These are phyloP conservation scores for Dinocampus coccinellae DNA, from an alignment of 2,888 invertebrate genomes.

Conservation along the genomic window DNA sequence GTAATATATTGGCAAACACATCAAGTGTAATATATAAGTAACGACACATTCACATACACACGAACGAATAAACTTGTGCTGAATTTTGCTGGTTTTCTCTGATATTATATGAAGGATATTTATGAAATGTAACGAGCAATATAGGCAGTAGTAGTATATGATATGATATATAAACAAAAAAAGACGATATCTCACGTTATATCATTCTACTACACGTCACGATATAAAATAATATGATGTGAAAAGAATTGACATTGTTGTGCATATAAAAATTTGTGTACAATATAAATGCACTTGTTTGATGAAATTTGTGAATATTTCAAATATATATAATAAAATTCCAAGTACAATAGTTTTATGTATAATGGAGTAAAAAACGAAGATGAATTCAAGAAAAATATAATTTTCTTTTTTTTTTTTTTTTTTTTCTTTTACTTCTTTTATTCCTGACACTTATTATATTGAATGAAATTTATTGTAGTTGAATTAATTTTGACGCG, in stretches of 20 bases:
- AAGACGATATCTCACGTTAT: constrained; percentile 5
- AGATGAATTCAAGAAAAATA: neutral
- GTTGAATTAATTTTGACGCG: constrained; percentile 7
- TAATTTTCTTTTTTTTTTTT: neutral
- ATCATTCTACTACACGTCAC: constrained; percentile 40
- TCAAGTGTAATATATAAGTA: constrained; percentile 64
- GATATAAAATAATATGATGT: constrained; percentile 58
- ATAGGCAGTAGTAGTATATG: constrained; percentile 43
- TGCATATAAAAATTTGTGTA: constrained; percentile 24
- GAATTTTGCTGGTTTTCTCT: neutral
- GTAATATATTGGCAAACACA: constrained; percentile 64
- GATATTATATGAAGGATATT: constrained; percentile 65
- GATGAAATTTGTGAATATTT: too few relatives aligned
- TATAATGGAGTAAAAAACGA: too few relatives aligned
- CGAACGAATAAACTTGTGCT: neutral
- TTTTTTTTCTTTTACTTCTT: too few relatives aligned
- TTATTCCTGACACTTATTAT: constrained; percentile 15
- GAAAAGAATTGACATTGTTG: constrained; percentile 54
- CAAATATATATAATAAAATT: too few relatives aligned
- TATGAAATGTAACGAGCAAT: constrained; percentile 65
- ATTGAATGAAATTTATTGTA: constrained; percentile 15
- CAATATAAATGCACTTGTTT: too few relatives aligned
- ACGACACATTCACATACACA: too few relatives aligned
- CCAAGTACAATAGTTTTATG: too few relatives aligned
- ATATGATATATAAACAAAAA: neutral